Base-by-base conservation (phyloP, 2,113 vertebrate genomes). In the Nothoprocta perdicaria region DNA sequence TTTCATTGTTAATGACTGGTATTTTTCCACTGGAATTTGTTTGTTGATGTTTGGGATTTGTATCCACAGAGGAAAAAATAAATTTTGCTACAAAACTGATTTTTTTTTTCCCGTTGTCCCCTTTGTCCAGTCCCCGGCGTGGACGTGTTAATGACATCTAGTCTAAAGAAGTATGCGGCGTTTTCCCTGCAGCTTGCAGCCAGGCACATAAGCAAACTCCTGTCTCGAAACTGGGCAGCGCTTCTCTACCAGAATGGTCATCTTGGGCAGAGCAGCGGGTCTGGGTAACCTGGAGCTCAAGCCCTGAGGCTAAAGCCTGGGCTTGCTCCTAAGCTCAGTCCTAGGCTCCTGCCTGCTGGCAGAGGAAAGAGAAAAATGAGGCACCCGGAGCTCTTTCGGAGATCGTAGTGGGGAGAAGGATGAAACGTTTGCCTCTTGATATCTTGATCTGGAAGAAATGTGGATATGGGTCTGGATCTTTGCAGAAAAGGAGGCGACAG, bases 11-110 rank as follows among this genome's bases (percentile, higher is more conserved):
- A 97, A 98, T 95, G 91, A 97, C 96, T 98, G 97, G 97, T 98
- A 98, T 98, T 99, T 99, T 99, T 98, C 96, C 98, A 98, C 98
- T 98, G 97, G 97, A 97, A 93, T 96, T 96, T 97, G 97, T 97
- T 98, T 98, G 97, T 98, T 97, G 97, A 97, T 98, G 97, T 98
- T 98, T 98, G 89, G 94, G 85, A 97, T 98, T 98, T 98, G 97
- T 98, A 97, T 97, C 96, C 96, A 96, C 97, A 97, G 96, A 98
- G 96, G 67, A 96, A 89, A 96, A 98, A 98, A 98, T 98, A 98
- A 98, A 98, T 98, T 98, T 98, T 97, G 97, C 97, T 97, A 98
- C 86, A 95, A 97, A 98, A 97, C 38, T 75, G 63, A 87, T 29
- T 83, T 80, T 52, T 80, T 52, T 91, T 85, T 24, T 50, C 53